Evolutionary conservation across 2,888 invertebrate genomes (phyloP), one percentile per base, ranked within the genome.

Genomic region (Morpho achilles): DNA sequence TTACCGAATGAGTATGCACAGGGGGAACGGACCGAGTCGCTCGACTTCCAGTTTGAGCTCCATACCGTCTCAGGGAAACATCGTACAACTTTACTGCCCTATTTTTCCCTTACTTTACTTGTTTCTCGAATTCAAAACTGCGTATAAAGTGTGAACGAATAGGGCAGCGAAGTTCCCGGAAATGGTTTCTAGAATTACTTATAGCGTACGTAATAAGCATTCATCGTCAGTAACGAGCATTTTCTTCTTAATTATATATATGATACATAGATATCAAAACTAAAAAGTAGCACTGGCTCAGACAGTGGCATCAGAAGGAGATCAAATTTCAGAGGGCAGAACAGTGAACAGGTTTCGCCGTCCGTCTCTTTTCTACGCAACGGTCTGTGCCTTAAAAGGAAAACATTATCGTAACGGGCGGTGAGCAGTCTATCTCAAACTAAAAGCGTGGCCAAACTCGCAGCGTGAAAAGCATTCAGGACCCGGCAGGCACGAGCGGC

Each of bases 1-100:
- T 55, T 57, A 63, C 66, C 59, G 66, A 50, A 66, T 58, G 64
- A 62, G 58, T 55, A n/a, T 65, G 64, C 65, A 45, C 8, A 51
- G 41, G 39, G 50, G 50, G 9, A 40, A 23, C 43, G 41, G 22
- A 16, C 50, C 50, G 51, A 39, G 43, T 23, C 39, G 44, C 44
- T 32, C 32, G 32, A 32, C 5, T 32, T 32, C 5, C 32, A 32
- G 32, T 32, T 5, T 5, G 3, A 32, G 32, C 32, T 32, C 32
- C 32, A 5, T 32, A 32, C 32, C 32, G 32, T 32, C 32, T 32
- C 32, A 5, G 32, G 32, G 32, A 32, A 1, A 32, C 32, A 5
- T 32, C 5, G 32, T 32, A 5, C 4, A 32, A 32, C 32, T 32
- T 32, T 32, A 32, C 4, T 32, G 32, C 32, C 32, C 32, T 32